A percentile compares a stretch with the other conserved stretches of the same genome.
phyloP scores from a whole-genome alignment of 1,140 invertebrate genomes.

The Tetranychus urticae region DNA sequence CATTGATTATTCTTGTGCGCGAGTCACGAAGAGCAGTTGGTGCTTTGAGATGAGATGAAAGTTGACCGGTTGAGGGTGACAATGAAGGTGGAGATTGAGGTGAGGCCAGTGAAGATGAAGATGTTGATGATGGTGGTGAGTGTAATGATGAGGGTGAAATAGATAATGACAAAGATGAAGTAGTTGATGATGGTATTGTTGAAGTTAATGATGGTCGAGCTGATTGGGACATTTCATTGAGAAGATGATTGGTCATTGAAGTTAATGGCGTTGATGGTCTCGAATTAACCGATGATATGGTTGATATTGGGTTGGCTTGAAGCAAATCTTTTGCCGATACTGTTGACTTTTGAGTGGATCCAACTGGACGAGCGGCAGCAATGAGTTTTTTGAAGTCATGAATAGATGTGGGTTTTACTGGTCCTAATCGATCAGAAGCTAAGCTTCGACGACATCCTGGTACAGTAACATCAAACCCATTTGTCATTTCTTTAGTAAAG shows the following conservation, averaged over 20 bases:
- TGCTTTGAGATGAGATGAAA: neutral
- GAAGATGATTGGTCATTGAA: too few relatives aligned
- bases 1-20: slow-evolving; percentile 1
- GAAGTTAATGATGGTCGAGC: neutral
- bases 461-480: neutral
- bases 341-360: slow-evolving; percentile 19
- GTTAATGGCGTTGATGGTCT: neutral
- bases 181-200: neutral
- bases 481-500: neutral
- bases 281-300: neutral
- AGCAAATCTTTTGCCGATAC: neutral
- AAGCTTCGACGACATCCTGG: slow-evolving; percentile 12
- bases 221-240: too few relatives aligned
- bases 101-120: neutral
- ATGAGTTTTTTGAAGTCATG: slow-evolving; percentile 53
- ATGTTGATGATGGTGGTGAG: neutral
- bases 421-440: slow-evolving; percentile 24
- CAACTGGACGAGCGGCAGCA: slow-evolving; percentile 34
- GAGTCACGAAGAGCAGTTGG: neutral
- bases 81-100: neutral
- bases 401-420: slow-evolving; percentile 19
- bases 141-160: neutral
- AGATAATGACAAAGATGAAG: neutral
- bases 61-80: neutral
- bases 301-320: neutral